These are phyloP conservation scores for Radopholus similis DNA, from an alignment of 1,140 invertebrate species.

Conservation along the genomic window DNA sequence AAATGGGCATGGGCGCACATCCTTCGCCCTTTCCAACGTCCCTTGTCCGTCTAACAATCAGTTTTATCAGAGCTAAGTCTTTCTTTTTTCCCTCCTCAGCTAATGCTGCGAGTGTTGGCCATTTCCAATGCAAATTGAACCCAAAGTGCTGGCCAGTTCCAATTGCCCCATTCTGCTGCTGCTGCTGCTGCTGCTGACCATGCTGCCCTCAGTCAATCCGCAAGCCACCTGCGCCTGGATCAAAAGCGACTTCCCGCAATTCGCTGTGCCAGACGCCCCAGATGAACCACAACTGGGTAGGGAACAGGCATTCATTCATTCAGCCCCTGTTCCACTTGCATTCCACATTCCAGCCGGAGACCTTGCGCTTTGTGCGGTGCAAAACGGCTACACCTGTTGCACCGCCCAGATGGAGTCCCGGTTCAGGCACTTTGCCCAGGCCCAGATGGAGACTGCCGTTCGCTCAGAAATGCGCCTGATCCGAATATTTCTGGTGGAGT, in stretches of 20 bases:
- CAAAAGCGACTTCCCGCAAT: background rate
- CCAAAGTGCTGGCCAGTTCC: no score
- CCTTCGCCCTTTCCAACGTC: no score
- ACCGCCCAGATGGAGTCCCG: background rate
- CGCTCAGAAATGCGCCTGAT: background rate
- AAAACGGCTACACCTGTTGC: background rate
- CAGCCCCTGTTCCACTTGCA: background rate
- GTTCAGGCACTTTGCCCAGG: slow-evolving; percentile 2
- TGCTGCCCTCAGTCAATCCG: no score
- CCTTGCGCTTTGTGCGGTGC: background rate
- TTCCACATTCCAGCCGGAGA: background rate
- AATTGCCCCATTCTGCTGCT: no score
- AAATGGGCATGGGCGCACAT: no score
- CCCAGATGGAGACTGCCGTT: background rate
- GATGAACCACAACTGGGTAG: slow-evolving; percentile 5
- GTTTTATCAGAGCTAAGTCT: no score
- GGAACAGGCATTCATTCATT: background rate
- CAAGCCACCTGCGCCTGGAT: slow-evolving; percentile 12
- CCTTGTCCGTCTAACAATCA: no score
- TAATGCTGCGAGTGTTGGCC: no score
- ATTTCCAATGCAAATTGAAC: no score
- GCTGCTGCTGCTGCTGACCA: no score
- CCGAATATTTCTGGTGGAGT: background rate
- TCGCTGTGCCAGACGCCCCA: background rate
- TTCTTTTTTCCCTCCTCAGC: no score